Conservation (phyloP, 53 echinoderm and acorn worm genomes). For the Echinarachnius parma region DNA sequence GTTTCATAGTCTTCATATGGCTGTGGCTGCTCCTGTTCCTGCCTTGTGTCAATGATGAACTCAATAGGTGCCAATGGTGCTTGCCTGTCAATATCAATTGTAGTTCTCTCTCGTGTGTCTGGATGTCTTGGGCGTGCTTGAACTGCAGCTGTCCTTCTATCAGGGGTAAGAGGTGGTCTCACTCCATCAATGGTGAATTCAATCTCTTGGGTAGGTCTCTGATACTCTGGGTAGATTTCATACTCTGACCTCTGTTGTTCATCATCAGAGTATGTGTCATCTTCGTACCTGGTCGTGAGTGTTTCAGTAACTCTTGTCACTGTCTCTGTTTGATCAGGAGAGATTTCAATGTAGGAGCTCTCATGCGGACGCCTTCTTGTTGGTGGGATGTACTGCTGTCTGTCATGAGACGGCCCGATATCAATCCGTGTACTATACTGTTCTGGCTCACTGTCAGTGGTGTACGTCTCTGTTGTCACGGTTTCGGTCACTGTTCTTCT, state of each 20-base stretch:
- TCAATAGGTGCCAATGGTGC: conserved; percentile 67
- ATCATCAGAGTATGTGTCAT: conserved; percentile 44
- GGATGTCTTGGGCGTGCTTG: conserved; percentile 37
- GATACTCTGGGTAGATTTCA: conserved; percentile 35
- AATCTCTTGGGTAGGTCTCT: conserved; percentile 25
- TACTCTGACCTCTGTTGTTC: conserved; percentile 32
- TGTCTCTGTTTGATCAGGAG: conserved; percentile 48
- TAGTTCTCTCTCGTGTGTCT: conserved; percentile 48
- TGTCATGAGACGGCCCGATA: conserved; percentile 54
- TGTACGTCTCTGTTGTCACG: conserved; percentile 55
- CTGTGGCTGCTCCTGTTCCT: conserved; percentile 22
- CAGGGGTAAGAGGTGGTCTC: conserved; percentile 24
- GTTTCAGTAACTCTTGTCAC: conserved; percentile 67
- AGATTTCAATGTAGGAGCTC: conserved; percentile 44
- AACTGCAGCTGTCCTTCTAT: conserved; percentile 18
- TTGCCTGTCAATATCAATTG: conserved; percentile 47
- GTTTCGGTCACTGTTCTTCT: conserved; percentile 68
- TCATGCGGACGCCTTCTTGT: conserved; percentile 18
- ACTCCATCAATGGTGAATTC: conserved; percentile 47
- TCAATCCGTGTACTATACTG: conserved; percentile 46
- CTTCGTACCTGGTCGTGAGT: conserved; percentile 55
- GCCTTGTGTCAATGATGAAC: conserved; percentile 64
- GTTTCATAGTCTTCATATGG: conserved; percentile 64
- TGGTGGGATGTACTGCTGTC: conserved; percentile 43
- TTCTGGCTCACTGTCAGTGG: conserved; percentile 52